Base-by-base conservation (phyloP, 1,140 invertebrate species). In the Penaeus japonicus region DNA sequence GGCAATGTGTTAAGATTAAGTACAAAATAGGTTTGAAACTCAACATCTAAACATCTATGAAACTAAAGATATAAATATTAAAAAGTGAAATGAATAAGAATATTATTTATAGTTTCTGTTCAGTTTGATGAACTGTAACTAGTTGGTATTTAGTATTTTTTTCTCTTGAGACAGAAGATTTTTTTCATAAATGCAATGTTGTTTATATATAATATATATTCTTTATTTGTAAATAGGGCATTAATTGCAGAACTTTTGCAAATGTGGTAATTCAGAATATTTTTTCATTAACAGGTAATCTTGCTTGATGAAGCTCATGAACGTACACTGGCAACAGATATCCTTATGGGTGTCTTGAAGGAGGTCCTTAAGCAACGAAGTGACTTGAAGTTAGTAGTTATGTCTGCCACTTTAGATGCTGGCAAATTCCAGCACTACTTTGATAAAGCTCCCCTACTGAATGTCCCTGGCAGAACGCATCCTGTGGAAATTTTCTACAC, bases 401-500 rank as follows among this genome's bases (percentile, higher is more conserved):
- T 99, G 99, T 99, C 98, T 91, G 99, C 99, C 22, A 99, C 99
- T 0, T 94, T 99, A n/a, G 99, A 99, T 93, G 98, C 99, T 79
- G 99, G 98, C 7, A 99, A 99, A 93, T 99, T 99, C 93, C 98
- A 99, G 93, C 94, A 94, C 92, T 99, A 99, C 92, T 99, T 99
- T 93, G 98, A 99, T 91, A 97, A 98, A 93, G 98, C 98, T 22
- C 99, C 99, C 0, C 93, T 99, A 24, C 98, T 99, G 96, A 99
- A 98, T 92, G 98, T 99, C 39, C 99, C 99, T 17, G 98, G 98
- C 65, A 93, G 98, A 92, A 99, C 98, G 90, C 96, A 98, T 94
- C 97, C 98, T 30, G 98, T 99, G 4, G 98, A 99, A 93, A 99
- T 99, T 89, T 99, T 99, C 93, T 99, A 99, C 92, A 99, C 99